phyloP scores from a whole-genome alignment of 2,888 invertebrate species.

The Caenorhabditis becei region DNA sequence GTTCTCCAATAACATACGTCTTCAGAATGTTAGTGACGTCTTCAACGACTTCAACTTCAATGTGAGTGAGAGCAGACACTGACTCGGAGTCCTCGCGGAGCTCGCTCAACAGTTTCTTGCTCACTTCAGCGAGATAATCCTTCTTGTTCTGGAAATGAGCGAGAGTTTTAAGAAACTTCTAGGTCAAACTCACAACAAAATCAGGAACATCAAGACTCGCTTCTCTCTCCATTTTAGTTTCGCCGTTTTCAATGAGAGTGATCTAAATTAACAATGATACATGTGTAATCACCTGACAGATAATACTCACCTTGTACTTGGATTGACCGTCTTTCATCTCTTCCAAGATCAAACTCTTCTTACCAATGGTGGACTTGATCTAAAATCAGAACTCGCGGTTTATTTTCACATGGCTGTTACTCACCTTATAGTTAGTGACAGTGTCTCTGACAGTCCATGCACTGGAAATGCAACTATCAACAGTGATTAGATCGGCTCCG shows the following conservation, averaged over 20 bases:
- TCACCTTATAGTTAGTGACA: conserved; percentile 78
- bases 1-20: conserved; percentile 80
- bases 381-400: conserved; percentile 33
- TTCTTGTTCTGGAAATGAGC: conserved; percentile 70
- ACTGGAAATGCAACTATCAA: conserved; percentile 74
- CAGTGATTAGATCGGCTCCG: conserved; percentile 75
- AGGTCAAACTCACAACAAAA: conserved; percentile 69
- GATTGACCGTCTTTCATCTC: conserved; percentile 72
- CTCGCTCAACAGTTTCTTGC: conserved; percentile 67
- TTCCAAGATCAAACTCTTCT: conserved; percentile 73
- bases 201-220: conserved; percentile 77
- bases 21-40: conserved; percentile 81
- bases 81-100: conserved; percentile 71
- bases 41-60: conserved; percentile 79
- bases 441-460: conserved; percentile 80
- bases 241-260: conserved; percentile 78
- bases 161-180: not conserved
- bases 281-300: too few relatives aligned
- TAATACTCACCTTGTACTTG: conserved; percentile 66
- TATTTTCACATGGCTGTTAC: not conserved
- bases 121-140: conserved; percentile 72
- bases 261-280: too few relatives aligned
- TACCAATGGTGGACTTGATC: conserved; percentile 79
- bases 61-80: conserved; percentile 77
- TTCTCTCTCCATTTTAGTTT: conserved; percentile 77